These are phyloP conservation scores for Rhinella marina DNA, from an alignment of 2,797 vertebrate genomes.

Conservation along the genomic window DNA sequence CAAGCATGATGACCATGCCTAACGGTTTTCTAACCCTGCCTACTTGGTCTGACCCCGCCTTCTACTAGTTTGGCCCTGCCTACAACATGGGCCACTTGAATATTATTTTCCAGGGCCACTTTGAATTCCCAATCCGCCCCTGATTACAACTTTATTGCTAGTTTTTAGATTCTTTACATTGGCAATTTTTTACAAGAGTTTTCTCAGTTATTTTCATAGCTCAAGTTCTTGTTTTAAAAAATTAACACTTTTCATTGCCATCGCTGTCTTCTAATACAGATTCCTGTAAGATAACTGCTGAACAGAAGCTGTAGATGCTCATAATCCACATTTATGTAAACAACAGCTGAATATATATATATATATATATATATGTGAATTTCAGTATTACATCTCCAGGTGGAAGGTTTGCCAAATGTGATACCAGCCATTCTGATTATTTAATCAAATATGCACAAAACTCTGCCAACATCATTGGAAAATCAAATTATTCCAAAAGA, in stretches of 20 bases:
- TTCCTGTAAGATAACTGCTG: not conserved
- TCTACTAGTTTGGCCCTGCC: too few relatives aligned
- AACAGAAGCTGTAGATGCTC: conserved; percentile 39
- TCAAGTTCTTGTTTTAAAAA: not conserved
- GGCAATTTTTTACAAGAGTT: not conserved
- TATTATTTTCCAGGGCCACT: too few relatives aligned
- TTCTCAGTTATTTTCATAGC: not conserved
- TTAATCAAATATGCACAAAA: conserved; percentile 63
- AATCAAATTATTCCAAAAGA: conserved; percentile 63
- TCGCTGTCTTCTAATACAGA: not conserved
- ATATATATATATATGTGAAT: conserved; percentile 51
- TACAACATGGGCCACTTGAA: too few relatives aligned
- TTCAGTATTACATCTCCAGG: conserved; percentile 51
- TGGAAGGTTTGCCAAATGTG: conserved; percentile 60
- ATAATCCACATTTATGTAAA: conserved; percentile 42
- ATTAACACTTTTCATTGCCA: conserved; percentile 35
- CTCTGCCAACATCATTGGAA: conserved; percentile 60
- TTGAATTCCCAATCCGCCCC: too few relatives aligned
- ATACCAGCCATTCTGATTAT: conserved; percentile 60
- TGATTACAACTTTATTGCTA: too few relatives aligned
- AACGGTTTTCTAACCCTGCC: too few relatives aligned
- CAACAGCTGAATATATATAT: conserved; percentile 54
- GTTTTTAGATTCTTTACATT: not conserved
- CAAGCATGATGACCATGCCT: too few relatives aligned
- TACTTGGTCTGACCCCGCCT: too few relatives aligned